Conservation (phyloP, 2,113 vertebrate species). For the Nipponia nippon region DNA sequence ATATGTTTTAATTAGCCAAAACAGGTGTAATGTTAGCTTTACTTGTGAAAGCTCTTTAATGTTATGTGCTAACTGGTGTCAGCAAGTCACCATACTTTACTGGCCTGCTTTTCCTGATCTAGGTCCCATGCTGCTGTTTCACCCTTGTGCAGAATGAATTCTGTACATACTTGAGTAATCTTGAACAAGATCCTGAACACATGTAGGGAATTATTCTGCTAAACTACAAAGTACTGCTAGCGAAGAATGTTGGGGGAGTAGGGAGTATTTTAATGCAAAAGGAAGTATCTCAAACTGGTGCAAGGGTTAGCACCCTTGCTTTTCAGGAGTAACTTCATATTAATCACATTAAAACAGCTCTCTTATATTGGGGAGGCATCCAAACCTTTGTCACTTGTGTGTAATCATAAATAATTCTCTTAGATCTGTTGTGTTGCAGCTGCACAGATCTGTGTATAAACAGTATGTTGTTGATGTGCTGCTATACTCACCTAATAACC, state of each 20-base stretch:
- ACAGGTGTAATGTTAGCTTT: conserved; percentile 40
- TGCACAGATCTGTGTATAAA: background rate
- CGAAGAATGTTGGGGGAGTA: background rate
- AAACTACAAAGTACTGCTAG: background rate
- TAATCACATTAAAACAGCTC: background rate
- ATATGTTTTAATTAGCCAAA: conserved; percentile 53
- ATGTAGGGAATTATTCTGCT: background rate
- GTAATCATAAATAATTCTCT: background rate
- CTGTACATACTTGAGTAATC: conserved; percentile 1
- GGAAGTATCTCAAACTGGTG: background rate
- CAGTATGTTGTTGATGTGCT: background rate
- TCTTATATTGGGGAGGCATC: background rate
- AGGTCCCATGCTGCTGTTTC: background rate
- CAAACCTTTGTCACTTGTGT: background rate
- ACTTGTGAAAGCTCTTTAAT: background rate
- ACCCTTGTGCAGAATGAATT: background rate
- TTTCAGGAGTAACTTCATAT: background rate
- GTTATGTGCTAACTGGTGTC: background rate
- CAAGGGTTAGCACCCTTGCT: background rate
- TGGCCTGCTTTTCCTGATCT: background rate
- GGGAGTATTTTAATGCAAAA: background rate
- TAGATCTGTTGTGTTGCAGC: background rate
- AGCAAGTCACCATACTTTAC: background rate
- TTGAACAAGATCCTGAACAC: background rate
- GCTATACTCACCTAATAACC: background rate